Conservation (phyloP, 2,888 invertebrate species). For the Cephus pulcher region DNA sequence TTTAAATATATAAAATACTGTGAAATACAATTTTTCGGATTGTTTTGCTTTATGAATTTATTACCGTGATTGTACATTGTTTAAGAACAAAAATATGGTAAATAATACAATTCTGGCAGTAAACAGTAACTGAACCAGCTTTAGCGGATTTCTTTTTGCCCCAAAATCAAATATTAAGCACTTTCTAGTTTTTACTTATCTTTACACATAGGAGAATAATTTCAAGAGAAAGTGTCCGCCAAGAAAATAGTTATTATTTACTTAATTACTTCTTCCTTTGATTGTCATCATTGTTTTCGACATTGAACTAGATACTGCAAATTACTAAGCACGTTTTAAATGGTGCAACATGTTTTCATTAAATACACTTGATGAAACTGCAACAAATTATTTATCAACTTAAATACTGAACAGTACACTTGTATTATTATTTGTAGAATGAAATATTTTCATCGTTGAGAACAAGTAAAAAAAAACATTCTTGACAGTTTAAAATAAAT, state of each 20-base stretch:
- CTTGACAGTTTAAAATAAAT: neutral
- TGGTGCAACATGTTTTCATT: neutral
- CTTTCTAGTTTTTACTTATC: neutral
- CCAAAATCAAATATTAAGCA: neutral
- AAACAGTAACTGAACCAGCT: constrained; percentile 27
- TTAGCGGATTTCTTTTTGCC: constrained; percentile 7
- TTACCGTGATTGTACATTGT: neutral
- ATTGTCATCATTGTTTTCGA: neutral
- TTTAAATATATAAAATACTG: neutral
- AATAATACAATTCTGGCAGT: neutral
- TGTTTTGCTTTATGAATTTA: neutral
- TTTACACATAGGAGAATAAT: neutral
- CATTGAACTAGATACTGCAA: neutral
- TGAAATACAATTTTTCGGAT: neutral
- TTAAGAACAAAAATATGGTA: neutral
- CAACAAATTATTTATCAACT: too few species aligned
- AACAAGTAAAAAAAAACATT: neutral
- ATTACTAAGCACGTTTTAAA: neutral
- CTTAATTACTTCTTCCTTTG: neutral
- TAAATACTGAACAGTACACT: too few species aligned
- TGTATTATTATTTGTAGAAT: too few species aligned
- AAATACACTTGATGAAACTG: too few species aligned
- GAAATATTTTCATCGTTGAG: neutral
- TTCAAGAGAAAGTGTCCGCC: neutral
- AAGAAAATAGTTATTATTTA: neutral